Percentiles rank a stretch among this genome's conserved stretches.
Conservation (phyloP, 2,888 invertebrate genomes). For the Hofmannophila pseudospretella region DNA sequence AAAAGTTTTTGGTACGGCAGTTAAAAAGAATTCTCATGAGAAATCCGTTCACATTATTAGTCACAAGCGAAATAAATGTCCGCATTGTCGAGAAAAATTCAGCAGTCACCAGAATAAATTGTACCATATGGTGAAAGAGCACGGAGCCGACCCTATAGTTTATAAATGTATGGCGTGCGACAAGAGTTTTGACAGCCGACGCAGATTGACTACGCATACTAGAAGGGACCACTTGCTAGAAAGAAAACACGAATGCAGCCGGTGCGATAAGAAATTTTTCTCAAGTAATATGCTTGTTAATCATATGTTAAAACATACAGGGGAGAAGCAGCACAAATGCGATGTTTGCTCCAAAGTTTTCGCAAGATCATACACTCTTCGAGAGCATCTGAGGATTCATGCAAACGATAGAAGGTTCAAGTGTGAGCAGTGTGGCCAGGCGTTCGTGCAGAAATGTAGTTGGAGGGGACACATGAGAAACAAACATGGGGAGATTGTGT, state of each 20-base stretch:
- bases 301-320: constrained; percentile 49
- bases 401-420: constrained; percentile 23
- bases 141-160: constrained; percentile 34
- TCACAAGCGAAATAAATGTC: constrained; percentile 36
- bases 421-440: constrained; percentile 19
- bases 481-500: constrained; percentile 15
- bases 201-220: constrained; percentile 36
- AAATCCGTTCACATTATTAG: constrained; percentile 9
- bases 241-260: constrained; percentile 49
- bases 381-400: constrained; percentile 35
- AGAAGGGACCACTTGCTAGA: constrained; percentile 59
- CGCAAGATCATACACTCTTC: constrained; percentile 22
- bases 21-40: constrained; percentile 23
- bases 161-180: constrained; percentile 50
- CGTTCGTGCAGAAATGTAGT: constrained; percentile 23
- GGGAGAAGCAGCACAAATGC: constrained; percentile 43
- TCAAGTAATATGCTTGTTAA: constrained; percentile 29
- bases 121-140: constrained; percentile 44
- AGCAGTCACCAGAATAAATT: constrained; percentile 44
- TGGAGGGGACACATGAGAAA: constrained; percentile 20
- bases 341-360: constrained; percentile 40
- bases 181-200: constrained; percentile 37
- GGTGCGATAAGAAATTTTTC: constrained; percentile 59
- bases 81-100: constrained; percentile 37
- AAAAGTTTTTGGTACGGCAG: constrained; percentile 26